A percentile compares a stretch with the other conserved stretches of the same genome.
These are phyloP conservation scores for Nephrotoma guestfalica DNA, from an alignment of 2,888 invertebrate genomes.

Conservation along the genomic window DNA sequence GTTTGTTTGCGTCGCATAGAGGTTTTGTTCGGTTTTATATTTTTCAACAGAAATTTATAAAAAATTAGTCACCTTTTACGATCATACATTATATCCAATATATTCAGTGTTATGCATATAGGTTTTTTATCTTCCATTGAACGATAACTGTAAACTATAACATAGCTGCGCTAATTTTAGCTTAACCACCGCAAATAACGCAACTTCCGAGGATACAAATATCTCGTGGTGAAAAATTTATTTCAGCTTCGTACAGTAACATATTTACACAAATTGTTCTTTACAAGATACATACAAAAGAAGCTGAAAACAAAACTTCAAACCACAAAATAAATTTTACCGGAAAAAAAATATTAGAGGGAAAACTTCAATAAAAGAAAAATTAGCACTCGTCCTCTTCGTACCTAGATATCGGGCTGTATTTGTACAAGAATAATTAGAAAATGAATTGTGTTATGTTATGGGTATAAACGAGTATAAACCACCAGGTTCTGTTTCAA, in stretches of 20 bases:
- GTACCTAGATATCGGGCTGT: not conserved
- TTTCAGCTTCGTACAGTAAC: no score
- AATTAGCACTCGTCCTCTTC: not conserved
- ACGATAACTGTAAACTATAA: not conserved
- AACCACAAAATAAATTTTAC: not conserved
- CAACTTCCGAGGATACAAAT: not conserved
- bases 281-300: not conserved
- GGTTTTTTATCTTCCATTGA: not conserved
- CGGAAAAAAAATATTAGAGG: not conserved
- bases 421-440: not conserved
- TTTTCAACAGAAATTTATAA: not conserved
- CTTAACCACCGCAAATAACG: not conserved
- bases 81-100: not conserved
- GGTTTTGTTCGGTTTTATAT: not conserved
- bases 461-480: not conserved
- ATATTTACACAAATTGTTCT: no score
- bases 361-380: not conserved
- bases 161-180: not conserved
- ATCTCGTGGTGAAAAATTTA: no score
- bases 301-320: not conserved
- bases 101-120: not conserved
- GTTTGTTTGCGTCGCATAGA: not conserved
- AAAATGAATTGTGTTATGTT: not conserved
- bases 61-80: not conserved
- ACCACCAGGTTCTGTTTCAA: not conserved